Conservation (phyloP, 2,797 vertebrate species). For the Oryzias dopingdopingensis region DNA sequence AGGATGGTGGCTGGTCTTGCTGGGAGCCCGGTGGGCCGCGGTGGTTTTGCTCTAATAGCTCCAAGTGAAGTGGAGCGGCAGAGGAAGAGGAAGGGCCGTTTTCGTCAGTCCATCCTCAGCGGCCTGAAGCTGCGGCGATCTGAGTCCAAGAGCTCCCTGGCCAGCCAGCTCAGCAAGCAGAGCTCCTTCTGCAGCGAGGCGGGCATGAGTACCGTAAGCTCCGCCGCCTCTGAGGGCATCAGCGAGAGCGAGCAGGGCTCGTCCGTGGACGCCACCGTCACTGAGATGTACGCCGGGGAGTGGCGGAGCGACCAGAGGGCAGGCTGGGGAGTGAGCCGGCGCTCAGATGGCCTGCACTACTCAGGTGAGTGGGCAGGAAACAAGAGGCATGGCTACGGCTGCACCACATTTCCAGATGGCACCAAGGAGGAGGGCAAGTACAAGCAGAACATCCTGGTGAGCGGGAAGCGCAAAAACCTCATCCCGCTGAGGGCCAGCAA, state of each 20-base stretch:
- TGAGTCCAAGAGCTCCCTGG: constrained; percentile 96
- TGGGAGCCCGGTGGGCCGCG: constrained; percentile 86
- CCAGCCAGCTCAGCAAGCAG: constrained; percentile 98
- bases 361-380: constrained; percentile 94
- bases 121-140: constrained; percentile 95
- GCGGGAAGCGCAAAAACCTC: constrained; percentile 96
- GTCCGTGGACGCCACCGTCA: constrained; percentile 93
- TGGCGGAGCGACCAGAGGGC: constrained; percentile 94
- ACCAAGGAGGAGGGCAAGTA: constrained; percentile 99
- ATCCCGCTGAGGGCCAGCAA: constrained; percentile 96
- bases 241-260: constrained; percentile 90
- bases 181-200: constrained; percentile 98
- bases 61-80: constrained; percentile 91
- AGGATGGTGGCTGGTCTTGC: constrained; percentile 78
- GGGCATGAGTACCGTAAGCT: constrained; percentile 96
- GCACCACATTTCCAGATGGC: constrained; percentile 94
- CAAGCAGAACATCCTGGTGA: constrained; percentile 94
- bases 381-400: constrained; percentile 94
- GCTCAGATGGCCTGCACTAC: constrained; percentile 92
- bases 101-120: constrained; percentile 94
- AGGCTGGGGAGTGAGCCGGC: constrained; percentile 90
- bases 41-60: constrained; percentile 91
- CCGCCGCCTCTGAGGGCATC: constrained; percentile 90
- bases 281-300: constrained; percentile 92
- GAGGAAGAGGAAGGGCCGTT: constrained; percentile 92